Conservation (phyloP, 2,797 vertebrate genomes). For the Alca torda region DNA sequence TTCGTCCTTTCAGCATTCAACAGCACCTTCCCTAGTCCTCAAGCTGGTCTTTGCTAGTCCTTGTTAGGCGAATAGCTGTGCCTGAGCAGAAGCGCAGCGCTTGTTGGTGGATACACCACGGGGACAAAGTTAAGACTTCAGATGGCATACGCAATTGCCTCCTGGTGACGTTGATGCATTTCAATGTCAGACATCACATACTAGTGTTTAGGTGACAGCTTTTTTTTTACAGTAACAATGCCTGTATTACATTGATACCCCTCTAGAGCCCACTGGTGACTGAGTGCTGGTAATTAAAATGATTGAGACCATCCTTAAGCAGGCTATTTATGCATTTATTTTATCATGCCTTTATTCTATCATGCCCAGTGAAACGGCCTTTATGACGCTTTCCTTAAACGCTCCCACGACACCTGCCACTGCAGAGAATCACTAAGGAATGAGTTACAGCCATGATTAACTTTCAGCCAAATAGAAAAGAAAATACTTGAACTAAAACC, state of each 20-base stretch:
- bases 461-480: background rate
- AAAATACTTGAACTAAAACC: background rate
- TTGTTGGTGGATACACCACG: too few species aligned
- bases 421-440: background rate
- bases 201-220: background rate
- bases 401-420: background rate
- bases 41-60: background rate
- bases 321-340: background rate
- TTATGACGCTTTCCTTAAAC: background rate
- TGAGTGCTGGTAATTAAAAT: background rate
- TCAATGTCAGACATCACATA: background rate
- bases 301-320: background rate
- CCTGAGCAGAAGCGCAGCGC: fast-evolving
- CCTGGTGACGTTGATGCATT: background rate
- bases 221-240: background rate
- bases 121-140: background rate
- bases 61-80: background rate
- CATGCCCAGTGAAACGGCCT: background rate
- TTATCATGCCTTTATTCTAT: background rate
- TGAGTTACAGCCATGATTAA: slow-evolving; percentile 22
- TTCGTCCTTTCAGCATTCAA: background rate
- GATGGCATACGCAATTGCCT: fast-evolving
- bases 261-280: background rate
- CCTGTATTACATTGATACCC: background rate
- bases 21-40: background rate